A percentile compares a stretch with the other conserved stretches of the same genome.
Conservation (phyloP, 2,113 vertebrate species). For the Dasyurus viverrinus region DNA sequence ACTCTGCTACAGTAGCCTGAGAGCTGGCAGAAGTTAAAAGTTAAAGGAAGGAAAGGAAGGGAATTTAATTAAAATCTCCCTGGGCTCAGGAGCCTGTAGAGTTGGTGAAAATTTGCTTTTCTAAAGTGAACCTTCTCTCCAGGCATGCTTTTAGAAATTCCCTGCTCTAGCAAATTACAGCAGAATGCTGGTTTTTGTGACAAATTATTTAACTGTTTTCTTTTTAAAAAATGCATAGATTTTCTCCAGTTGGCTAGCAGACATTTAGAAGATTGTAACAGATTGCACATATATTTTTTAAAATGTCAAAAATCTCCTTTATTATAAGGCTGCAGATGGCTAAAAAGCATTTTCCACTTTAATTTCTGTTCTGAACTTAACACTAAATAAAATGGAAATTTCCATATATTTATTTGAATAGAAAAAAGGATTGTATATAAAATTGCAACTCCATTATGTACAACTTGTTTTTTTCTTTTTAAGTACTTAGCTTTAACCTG, state of each 20-base stretch:
- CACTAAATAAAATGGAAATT: not conserved
- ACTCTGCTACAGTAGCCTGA: constrained; percentile 44
- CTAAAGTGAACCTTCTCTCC: constrained; percentile 48
- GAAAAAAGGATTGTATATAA: not conserved
- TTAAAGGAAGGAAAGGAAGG: constrained; percentile 63
- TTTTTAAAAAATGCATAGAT: constrained; percentile 41
- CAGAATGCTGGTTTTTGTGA: constrained; percentile 35
- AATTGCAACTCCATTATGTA: not conserved
- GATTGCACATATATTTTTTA: constrained; percentile 52
- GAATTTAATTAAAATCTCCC: constrained; percentile 70
- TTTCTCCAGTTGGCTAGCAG: constrained; percentile 26
- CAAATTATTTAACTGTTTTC: constrained; percentile 16
- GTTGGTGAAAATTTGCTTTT: constrained; percentile 65
- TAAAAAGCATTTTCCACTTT: not conserved
- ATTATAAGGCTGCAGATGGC: constrained; percentile 51
- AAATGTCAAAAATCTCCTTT: constrained; percentile 53
- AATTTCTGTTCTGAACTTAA: not conserved
- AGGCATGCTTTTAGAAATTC: constrained; percentile 68
- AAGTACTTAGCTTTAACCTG: not conserved
- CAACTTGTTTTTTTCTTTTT: not conserved
- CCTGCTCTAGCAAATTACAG: constrained; percentile 56
- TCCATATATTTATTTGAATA: not conserved
- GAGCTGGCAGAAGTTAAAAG: constrained; percentile 56
- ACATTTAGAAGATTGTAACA: not conserved
- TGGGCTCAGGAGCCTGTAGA: constrained; percentile 48